phyloP scores from a whole-genome alignment of 2,888 invertebrate species.

The Ormyrus rosae region DNA sequence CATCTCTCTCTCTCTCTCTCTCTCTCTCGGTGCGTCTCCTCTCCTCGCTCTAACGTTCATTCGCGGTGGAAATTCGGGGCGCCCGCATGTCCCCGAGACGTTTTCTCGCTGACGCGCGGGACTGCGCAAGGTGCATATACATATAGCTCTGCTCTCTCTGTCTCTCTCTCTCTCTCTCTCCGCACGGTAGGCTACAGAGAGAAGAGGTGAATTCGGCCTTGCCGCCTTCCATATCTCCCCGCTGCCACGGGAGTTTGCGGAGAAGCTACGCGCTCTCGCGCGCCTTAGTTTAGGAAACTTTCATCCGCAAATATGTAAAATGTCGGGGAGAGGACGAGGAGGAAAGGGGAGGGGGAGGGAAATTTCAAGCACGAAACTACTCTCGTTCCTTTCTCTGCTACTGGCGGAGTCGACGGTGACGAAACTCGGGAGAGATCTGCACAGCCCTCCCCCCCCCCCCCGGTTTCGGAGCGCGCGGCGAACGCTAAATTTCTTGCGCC shows the following conservation, averaged over 20 bases:
- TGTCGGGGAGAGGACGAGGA: constrained; percentile 27
- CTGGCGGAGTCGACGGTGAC: constrained; percentile 2
- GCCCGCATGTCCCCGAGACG: constrained; percentile 43
- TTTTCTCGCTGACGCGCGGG: constrained; percentile 30
- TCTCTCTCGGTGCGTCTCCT: not conserved
- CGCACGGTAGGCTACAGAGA: too few relatives aligned
- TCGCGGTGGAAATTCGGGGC: not conserved
- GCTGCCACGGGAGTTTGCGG: constrained; percentile 7
- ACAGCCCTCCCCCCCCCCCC: not conserved
- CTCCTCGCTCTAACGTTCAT: not conserved
- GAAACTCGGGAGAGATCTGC: constrained; percentile 3
- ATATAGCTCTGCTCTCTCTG: too few relatives aligned
- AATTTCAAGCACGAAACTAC: constrained; percentile 39
- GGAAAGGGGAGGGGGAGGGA: not conserved
- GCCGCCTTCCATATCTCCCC: not conserved
- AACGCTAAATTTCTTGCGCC: constrained; percentile 54
- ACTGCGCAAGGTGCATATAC: not conserved
- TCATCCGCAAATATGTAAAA: constrained; percentile 57
- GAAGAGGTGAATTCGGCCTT: too few relatives aligned
- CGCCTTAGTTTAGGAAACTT: constrained; percentile 49
- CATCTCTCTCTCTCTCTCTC: not conserved
- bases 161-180: too few relatives aligned
- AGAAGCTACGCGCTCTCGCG: not conserved
- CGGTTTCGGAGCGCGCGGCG: not conserved
- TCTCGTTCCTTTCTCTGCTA: not conserved